Conservation (phyloP, 1,140 invertebrate genomes). For the Pseudoatta argentina region DNA sequence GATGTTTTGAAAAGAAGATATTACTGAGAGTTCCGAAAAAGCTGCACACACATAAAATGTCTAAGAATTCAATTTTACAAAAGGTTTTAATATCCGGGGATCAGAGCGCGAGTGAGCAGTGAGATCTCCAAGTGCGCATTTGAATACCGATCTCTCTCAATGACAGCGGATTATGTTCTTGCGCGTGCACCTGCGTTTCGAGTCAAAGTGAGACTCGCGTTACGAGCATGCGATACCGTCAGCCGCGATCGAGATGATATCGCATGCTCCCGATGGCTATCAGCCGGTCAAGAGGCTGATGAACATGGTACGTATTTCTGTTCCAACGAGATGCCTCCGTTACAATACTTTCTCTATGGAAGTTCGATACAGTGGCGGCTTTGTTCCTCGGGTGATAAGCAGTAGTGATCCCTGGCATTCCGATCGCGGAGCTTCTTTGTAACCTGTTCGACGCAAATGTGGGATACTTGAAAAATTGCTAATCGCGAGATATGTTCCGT, state of each 20-base stretch:
- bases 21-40: not conserved
- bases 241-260: not conserved
- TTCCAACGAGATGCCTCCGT: slow-evolving; percentile 62
- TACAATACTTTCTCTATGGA: slow-evolving; percentile 69
- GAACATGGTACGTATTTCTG: slow-evolving; percentile 12
- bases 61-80: not conserved
- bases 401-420: slow-evolving; percentile 37
- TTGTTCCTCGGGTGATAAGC: slow-evolving; percentile 68
- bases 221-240: not conserved
- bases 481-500: not conserved
- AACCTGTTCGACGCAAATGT: slow-evolving; percentile 57
- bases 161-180: slow-evolving; percentile 9
- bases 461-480: slow-evolving; percentile 54
- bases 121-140: not conserved
- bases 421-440: slow-evolving; percentile 42
- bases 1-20: not conserved
- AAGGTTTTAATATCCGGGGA: not conserved
- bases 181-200: slow-evolving; percentile 13
- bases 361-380: slow-evolving; percentile 62
- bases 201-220: not conserved
- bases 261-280: slow-evolving; percentile 54
- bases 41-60: not conserved
- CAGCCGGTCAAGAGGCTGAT: slow-evolving; percentile 17
- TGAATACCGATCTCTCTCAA: slow-evolving; percentile 14
- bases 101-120: not conserved